Evolutionary conservation across 2,113 vertebrate genomes (phyloP).

Genomic region (Cnemophilus loriae): DNA sequence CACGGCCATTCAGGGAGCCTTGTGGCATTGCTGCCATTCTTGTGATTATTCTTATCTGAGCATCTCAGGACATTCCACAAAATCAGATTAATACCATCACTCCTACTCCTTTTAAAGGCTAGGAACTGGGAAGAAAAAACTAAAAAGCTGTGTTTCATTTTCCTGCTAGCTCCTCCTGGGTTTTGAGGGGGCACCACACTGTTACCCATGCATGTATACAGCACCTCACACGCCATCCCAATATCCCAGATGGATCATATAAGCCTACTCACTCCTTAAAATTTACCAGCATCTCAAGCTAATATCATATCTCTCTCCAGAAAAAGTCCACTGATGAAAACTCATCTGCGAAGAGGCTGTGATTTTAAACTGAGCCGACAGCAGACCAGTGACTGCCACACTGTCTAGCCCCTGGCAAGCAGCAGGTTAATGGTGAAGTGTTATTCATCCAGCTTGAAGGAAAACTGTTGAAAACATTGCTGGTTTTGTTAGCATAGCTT

Average conservation of each 20-base stretch:
- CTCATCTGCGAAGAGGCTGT: not conserved
- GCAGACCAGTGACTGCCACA: not conserved
- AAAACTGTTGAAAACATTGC: not conserved
- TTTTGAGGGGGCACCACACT: not conserved
- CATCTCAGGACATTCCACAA: not conserved
- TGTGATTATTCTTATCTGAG: not conserved
- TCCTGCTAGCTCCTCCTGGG: not conserved
- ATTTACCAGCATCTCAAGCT: not conserved
- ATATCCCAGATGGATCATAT: not conserved
- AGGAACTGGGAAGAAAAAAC: not conserved
- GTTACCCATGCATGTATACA: accelerated
- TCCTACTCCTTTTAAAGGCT: not conserved
- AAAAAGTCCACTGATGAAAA: not conserved
- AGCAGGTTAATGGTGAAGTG: not conserved
- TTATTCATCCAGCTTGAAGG: not conserved
- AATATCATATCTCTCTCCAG: not conserved
- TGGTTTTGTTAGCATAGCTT: not conserved
- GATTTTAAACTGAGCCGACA: not conserved
- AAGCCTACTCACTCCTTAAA: not conserved
- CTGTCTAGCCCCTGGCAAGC: not conserved
- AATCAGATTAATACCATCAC: not conserved
- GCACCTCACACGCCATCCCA: not conserved
- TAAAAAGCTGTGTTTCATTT: not conserved
- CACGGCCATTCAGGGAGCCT: accelerated
- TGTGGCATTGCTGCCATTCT: not conserved